Percentiles rank a stretch among this genome's conserved stretches.
phyloP scores from a whole-genome alignment of 2,797 vertebrate species.

The Sebastes melanostomus region DNA sequence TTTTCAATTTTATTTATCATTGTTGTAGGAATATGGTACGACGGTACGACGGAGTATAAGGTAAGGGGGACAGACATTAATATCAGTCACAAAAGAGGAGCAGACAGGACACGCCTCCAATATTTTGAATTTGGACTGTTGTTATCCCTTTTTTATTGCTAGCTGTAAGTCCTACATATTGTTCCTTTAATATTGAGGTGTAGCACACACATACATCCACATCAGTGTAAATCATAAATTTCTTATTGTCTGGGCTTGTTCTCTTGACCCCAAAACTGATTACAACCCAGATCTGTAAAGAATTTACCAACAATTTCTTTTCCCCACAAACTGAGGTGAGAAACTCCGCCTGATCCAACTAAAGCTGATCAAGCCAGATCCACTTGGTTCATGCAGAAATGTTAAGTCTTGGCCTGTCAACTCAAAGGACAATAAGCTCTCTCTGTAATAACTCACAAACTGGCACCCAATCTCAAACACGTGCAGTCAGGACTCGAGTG shows the following conservation, averaged over 20 bases:
- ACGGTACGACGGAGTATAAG: too few species aligned
- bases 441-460: neutral
- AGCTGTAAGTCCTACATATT: neutral
- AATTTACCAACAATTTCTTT: neutral
- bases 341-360: neutral
- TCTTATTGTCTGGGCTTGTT: neutral
- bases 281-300: neutral
- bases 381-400: neutral
- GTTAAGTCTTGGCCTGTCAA: neutral
- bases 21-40: too few species aligned
- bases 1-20: too few species aligned
- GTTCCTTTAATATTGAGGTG: neutral
- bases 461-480: neutral
- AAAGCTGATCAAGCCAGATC: conserved; percentile 4
- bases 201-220: neutral
- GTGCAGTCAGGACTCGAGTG: neutral
- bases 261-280: neutral
- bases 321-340: neutral
- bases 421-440: conserved; percentile 6
- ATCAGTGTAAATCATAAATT: neutral
- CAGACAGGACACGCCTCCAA: too few species aligned
- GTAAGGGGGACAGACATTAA: too few species aligned
- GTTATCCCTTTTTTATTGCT: too few species aligned
- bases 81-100: too few species aligned
- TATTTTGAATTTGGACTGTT: too few species aligned